A percentile compares a stretch with the other conserved stretches of the same genome.
Conservation (phyloP, 2,797 vertebrate species). For the Falco biarmicus region DNA sequence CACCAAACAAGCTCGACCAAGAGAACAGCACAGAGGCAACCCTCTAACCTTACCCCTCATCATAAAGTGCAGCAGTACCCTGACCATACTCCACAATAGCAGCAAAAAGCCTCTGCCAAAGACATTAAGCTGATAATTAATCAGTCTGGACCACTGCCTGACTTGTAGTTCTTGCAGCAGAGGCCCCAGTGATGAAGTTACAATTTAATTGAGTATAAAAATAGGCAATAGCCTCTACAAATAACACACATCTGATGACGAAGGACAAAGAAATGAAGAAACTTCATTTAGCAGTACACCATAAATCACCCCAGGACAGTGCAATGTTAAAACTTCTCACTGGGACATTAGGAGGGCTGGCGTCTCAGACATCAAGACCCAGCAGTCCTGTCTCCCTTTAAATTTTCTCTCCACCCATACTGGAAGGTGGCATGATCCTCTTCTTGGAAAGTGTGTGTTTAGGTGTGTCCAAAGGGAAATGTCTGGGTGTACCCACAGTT, state of each 20-base stretch:
- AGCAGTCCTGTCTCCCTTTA: neutral
- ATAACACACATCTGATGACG: conserved; percentile 30
- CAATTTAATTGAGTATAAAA: conserved; percentile 63
- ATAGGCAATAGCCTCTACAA: conserved; percentile 51
- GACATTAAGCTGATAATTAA: conserved; percentile 52
- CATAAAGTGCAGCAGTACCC: neutral
- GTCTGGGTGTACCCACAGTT: conserved; percentile 60
- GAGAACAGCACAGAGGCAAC: neutral
- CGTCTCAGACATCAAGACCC: neutral
- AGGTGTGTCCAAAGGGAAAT: conserved; percentile 61
- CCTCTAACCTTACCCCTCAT: neutral
- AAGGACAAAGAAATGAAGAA: conserved; percentile 40
- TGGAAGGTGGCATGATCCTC: conserved; percentile 62
- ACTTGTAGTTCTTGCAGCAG: neutral
- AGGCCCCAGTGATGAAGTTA: conserved; percentile 43
- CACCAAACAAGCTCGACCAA: neutral
- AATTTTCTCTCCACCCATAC: conserved; percentile 30
- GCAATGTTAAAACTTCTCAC: neutral
- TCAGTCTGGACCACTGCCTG: conserved; percentile 38
- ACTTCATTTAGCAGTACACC: neutral
- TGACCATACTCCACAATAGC: neutral
- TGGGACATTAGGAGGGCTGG: neutral
- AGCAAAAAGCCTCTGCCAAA: conserved; percentile 1
- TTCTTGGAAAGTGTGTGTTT: conserved; percentile 63
- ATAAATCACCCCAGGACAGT: neutral